These are phyloP conservation scores for Ichneumon xanthorius DNA, from an alignment of 2,888 invertebrate species.

Conservation along the genomic window DNA sequence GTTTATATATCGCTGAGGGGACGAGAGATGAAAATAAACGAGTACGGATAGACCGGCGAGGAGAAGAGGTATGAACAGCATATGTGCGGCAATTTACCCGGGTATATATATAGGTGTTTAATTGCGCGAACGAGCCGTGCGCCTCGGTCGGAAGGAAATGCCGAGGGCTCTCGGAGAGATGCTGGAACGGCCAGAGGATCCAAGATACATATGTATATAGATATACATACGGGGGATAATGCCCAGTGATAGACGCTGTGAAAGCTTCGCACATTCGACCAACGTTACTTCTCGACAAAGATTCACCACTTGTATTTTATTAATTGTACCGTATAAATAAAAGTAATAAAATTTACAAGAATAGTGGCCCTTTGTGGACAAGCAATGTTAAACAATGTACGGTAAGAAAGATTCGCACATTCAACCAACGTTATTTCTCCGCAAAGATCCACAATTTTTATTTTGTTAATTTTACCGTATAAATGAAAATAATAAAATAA, in stretches of 20 bases:
- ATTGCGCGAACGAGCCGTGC: constrained; percentile 55
- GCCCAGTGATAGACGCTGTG: background rate
- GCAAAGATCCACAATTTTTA: no score
- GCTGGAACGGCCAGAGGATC: background rate
- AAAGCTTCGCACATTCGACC: no score
- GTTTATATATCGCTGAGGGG: constrained; percentile 38
- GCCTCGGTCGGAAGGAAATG: constrained; percentile 9
- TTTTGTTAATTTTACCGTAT: no score
- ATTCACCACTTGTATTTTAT: no score
- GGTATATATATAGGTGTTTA: constrained; percentile 61
- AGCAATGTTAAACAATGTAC: no score
- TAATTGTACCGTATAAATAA: no score
- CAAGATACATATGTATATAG: background rate
- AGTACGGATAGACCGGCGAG: constrained; percentile 39
- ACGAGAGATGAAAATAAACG: background rate
- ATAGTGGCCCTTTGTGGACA: no score
- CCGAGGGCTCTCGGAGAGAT: constrained; percentile 5
- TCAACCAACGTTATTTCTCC: no score
- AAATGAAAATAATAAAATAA: no score
- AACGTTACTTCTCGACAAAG: no score
- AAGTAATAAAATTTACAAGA: no score
- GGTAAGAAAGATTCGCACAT: background rate
- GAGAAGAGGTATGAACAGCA: constrained; percentile 69
- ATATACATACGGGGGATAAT: background rate
- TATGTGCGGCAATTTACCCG: constrained; percentile 58